These are phyloP conservation scores for Synanthedon formicaeformis DNA, from an alignment of 2,888 invertebrate genomes.

Conservation along the genomic window DNA sequence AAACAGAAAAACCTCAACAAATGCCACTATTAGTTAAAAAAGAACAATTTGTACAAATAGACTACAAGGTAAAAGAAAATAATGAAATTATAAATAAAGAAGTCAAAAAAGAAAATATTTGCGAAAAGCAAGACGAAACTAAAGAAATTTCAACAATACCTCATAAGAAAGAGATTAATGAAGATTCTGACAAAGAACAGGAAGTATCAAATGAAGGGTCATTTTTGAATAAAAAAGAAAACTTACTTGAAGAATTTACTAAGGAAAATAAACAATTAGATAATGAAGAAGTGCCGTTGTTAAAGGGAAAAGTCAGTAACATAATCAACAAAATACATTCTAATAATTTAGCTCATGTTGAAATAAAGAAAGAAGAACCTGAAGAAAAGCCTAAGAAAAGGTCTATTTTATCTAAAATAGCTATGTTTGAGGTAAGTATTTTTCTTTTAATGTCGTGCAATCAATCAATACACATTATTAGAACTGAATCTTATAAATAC, in stretches of 20 bases:
- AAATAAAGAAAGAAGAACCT: slow-evolving; percentile 9
- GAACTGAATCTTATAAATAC: too few relatives aligned
- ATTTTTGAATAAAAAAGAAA: neutral
- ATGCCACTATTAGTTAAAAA: too few relatives aligned
- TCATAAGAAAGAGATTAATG: neutral
- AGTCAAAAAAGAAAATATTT: neutral
- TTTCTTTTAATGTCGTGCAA: too few relatives aligned
- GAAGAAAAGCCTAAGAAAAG: slow-evolving; percentile 28
- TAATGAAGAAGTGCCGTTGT: slow-evolving; percentile 18
- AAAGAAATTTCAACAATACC: neutral
- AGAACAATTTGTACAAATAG: too few relatives aligned
- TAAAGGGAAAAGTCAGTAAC: slow-evolving; percentile 38
- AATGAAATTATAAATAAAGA: neutral
- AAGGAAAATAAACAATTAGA: neutral
- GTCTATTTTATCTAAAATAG: slow-evolving; percentile 44
- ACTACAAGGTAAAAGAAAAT: too few relatives aligned
- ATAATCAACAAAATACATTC: slow-evolving; percentile 24
- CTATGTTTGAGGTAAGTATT: slow-evolving; percentile 50
- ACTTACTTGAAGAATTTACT: neutral
- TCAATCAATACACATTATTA: too few relatives aligned
- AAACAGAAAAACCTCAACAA: too few relatives aligned
- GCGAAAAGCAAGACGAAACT: neutral
- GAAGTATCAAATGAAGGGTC: neutral
- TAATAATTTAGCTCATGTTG: slow-evolving; percentile 7
- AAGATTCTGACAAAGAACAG: neutral